Evolutionary conservation across 2,113 vertebrate genomes (phyloP).

Genomic region (Promerops cafer): DNA sequence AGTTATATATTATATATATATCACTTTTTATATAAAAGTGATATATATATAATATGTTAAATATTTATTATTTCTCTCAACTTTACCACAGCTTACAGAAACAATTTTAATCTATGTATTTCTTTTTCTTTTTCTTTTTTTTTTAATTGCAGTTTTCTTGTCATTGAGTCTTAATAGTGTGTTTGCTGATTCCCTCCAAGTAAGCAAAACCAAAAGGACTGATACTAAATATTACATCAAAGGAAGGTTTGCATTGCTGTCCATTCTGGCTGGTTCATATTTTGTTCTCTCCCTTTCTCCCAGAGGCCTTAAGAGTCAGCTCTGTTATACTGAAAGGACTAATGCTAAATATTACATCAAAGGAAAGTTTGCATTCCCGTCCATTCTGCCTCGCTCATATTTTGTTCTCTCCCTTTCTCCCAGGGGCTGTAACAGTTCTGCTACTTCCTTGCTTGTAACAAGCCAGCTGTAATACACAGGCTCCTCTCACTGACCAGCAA

Average conservation of each 20-base stretch:
- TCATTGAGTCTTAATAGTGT: neutral
- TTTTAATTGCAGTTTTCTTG: neutral
- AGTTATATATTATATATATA: neutral
- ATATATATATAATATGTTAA: neutral
- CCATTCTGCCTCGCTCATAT: neutral
- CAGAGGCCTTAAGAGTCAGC: neutral
- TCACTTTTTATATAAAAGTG: neutral
- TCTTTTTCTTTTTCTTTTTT: neutral
- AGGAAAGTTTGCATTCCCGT: neutral
- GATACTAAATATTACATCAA: slow-evolving; percentile 7
- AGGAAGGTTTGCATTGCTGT: neutral
- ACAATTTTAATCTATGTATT: neutral
- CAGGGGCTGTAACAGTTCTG: neutral
- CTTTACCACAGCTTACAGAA: neutral
- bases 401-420: neutral
- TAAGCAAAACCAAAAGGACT: neutral
- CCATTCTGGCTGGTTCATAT: neutral
- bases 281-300: neutral
- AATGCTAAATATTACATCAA: slow-evolving; percentile 15
- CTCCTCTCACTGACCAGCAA: neutral
- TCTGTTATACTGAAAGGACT: neutral
- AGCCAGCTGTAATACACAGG: neutral
- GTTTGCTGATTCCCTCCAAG: neutral
- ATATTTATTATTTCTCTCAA: neutral
- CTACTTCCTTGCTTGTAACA: neutral